Conservation (phyloP, 1,140 invertebrate species). For the Samia ricini region DNA sequence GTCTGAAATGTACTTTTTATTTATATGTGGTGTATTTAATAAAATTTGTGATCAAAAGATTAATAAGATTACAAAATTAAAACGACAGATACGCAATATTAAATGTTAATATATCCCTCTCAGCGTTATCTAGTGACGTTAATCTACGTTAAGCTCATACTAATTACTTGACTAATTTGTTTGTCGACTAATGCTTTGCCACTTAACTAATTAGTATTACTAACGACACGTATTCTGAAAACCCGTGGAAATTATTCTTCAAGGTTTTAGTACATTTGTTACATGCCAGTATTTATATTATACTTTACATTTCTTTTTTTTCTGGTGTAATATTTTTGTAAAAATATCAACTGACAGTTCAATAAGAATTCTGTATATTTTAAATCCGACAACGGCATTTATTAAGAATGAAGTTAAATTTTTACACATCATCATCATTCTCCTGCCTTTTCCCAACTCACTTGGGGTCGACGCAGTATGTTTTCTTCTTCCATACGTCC, state of each 20-base stretch:
- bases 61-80: neutral
- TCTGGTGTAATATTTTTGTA: too few relatives aligned
- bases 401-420: too few relatives aligned
- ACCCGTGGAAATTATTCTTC: neutral
- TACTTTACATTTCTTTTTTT: neutral
- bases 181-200: neutral
- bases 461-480: too few relatives aligned
- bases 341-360: too few relatives aligned
- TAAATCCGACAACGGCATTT: too few relatives aligned
- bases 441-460: too few relatives aligned
- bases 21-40: too few relatives aligned
- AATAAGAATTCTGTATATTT: too few relatives aligned
- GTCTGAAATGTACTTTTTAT: too few relatives aligned
- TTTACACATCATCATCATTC: too few relatives aligned
- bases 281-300: neutral
- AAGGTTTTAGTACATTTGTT: neutral
- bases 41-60: too few relatives aligned
- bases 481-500: too few relatives aligned
- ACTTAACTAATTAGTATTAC: slow-evolving; percentile 4
- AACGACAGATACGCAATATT: neutral
- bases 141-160: neutral
- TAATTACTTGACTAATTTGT: slow-evolving; percentile 7
- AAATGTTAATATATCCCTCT: neutral
- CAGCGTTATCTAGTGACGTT: neutral
- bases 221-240: neutral